Conservation (phyloP, 2,888 invertebrate genomes). For the Cantharis rustica region DNA sequence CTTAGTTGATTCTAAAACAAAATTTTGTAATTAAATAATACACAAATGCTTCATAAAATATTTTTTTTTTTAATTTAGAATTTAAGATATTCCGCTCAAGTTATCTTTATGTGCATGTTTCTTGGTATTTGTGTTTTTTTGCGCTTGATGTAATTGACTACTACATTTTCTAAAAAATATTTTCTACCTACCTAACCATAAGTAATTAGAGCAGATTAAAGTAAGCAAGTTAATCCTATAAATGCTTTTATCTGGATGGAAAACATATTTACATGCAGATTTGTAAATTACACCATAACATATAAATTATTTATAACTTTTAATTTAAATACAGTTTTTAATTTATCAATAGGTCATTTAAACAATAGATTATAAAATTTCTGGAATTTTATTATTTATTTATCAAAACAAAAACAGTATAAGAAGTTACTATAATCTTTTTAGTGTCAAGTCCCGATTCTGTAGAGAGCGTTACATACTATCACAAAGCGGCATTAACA, state of each 20-base stretch:
- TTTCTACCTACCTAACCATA: background rate
- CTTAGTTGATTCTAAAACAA: constrained; percentile 1
- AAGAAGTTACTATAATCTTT: too few relatives aligned
- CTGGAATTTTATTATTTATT: background rate
- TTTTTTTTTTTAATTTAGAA: too few relatives aligned
- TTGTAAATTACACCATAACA: background rate
- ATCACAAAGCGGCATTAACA: too few relatives aligned
- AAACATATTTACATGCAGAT: background rate
- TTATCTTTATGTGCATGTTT: too few relatives aligned
- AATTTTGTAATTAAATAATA: background rate
- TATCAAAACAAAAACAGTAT: background rate
- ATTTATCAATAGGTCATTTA: background rate
- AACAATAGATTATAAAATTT: background rate
- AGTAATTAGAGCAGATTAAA: background rate
- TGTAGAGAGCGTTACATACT: too few relatives aligned
- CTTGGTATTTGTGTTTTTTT: too few relatives aligned
- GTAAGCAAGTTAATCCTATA: background rate
- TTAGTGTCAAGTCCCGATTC: too few relatives aligned
- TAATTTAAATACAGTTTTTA: too few relatives aligned
- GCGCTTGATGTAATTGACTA: too few relatives aligned
- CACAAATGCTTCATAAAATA: too few relatives aligned
- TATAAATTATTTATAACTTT: background rate
- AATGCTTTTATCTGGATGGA: background rate
- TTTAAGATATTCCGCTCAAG: too few relatives aligned
- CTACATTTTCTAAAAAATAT: background rate